Percentiles rank a stretch among this genome's conserved stretches.
phyloP scores from a whole-genome alignment of 2,888 invertebrate species.

The Cosmorhoe ocellata region DNA sequence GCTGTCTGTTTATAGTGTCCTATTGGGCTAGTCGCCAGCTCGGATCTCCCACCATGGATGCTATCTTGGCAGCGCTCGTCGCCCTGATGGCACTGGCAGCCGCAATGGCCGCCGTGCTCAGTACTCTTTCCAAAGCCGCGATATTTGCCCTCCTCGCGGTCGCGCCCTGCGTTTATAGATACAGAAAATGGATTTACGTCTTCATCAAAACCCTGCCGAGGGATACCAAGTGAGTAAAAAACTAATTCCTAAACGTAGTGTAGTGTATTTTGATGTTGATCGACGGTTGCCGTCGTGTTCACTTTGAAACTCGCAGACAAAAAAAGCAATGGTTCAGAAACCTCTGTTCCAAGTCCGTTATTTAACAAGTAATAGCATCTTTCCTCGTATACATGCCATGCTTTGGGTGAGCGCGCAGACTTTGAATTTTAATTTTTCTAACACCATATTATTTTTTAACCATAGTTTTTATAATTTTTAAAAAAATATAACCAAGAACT shows the following conservation, averaged over 20 bases:
- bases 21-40: slow-evolving; percentile 71
- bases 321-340: neutral
- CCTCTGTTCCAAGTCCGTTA: neutral
- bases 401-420: too few relatives aligned
- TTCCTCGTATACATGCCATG: neutral
- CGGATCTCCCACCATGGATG: slow-evolving; percentile 63
- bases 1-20: slow-evolving; percentile 51
- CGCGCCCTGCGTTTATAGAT: slow-evolving; percentile 79
- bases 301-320: neutral
- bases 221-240: slow-evolving; percentile 84
- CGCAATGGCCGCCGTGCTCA: slow-evolving; percentile 82
- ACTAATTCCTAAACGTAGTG: neutral
- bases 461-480: too few relatives aligned
- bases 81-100: slow-evolving; percentile 79
- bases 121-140: slow-evolving; percentile 86
- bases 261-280: neutral
- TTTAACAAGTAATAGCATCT: neutral
- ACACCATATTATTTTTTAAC: too few relatives aligned
- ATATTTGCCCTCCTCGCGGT: slow-evolving; percentile 85
- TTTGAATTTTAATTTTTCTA: too few relatives aligned
- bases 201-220: slow-evolving; percentile 85
- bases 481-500: too few relatives aligned
- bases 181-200: slow-evolving; percentile 83
- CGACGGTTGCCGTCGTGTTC: neutral
- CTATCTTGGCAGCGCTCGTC: slow-evolving; percentile 77